A percentile compares a stretch with the other conserved stretches of the same genome.
Conservation (phyloP, 2,888 invertebrate genomes). For the Archips crataeganus region DNA sequence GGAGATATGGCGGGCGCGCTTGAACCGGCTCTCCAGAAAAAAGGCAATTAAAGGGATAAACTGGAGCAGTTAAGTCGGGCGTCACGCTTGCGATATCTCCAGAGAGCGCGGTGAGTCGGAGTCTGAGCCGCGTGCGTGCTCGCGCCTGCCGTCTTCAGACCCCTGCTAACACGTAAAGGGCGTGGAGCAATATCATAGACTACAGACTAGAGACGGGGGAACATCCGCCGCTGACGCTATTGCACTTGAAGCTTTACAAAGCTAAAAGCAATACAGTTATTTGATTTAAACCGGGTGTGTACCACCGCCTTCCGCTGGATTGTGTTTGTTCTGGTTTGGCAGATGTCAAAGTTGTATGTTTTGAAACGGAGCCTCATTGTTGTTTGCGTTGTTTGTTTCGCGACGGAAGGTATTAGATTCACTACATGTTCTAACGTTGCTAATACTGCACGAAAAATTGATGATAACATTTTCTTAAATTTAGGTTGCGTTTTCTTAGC, state of each 20-base stretch:
- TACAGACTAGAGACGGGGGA: conserved; percentile 79
- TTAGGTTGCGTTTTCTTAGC: not conserved
- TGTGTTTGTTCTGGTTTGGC: conserved; percentile 85
- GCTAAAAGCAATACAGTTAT: conserved; percentile 86
- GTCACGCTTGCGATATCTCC: conserved; percentile 77
- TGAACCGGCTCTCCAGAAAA: conserved; percentile 82
- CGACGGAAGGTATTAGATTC: conserved; percentile 70
- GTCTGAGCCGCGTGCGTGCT: conserved; percentile 58
- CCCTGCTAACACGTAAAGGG: conserved; percentile 82
- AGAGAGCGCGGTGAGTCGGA: conserved; percentile 53
- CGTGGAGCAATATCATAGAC: conserved; percentile 85
- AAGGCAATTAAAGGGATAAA: conserved; percentile 85
- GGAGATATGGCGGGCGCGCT: conserved; percentile 82
- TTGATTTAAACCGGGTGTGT: conserved; percentile 85
- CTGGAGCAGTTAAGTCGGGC: conserved; percentile 80
- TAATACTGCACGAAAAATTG: conserved; percentile 38
- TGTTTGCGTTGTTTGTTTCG: conserved; percentile 77
- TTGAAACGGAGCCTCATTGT: conserved; percentile 78
- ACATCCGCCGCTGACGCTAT: conserved; percentile 82
- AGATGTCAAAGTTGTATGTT: conserved; percentile 85
- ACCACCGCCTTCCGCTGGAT: conserved; percentile 80
- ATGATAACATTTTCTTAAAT: conserved; percentile 29
- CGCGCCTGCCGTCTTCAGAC: conserved; percentile 67
- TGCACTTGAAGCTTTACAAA: conserved; percentile 85
- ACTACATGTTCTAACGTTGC: conserved; percentile 48